Conservation (phyloP, 2,888 invertebrate species). For the Physocephala rufipes region DNA sequence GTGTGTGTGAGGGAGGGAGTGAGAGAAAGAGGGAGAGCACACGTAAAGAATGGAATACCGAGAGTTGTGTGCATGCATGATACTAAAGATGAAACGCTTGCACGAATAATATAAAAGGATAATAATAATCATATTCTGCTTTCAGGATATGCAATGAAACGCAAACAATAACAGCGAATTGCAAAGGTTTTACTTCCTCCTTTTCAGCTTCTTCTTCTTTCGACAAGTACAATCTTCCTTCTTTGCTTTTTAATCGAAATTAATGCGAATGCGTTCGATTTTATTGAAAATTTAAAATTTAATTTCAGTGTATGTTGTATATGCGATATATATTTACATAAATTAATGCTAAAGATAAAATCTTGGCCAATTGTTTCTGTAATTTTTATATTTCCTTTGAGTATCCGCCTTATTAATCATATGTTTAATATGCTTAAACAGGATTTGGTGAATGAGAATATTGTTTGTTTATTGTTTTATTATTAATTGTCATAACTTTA, state of each 20-base stretch:
- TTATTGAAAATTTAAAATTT: conserved; percentile 50
- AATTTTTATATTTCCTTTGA: no score
- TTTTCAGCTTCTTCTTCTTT: neutral
- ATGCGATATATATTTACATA: no score
- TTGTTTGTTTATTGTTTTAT: no score
- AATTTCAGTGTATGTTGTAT: conserved; percentile 51
- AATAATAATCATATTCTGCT: conserved; percentile 49
- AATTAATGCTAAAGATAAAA: no score
- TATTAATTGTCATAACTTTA: no score
- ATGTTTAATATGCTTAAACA: no score
- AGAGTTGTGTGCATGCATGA: conserved; percentile 16
- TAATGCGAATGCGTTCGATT: conserved; percentile 32
- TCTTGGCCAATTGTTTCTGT: no score
- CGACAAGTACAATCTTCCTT: neutral
- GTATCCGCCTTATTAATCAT: no score
- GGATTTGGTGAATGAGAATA: no score
- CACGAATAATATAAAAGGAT: conserved; percentile 53
- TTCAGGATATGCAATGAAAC: conserved; percentile 42
- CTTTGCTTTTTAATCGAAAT: conserved; percentile 43
- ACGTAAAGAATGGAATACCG: neutral
- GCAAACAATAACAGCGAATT: conserved; percentile 44
- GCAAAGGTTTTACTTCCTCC: conserved; percentile 23
- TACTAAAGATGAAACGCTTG: conserved; percentile 46
- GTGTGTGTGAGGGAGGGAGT: neutral
- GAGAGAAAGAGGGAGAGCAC: neutral